Conservation (phyloP, 2,888 invertebrate species). For the Endotricha flammealis region DNA sequence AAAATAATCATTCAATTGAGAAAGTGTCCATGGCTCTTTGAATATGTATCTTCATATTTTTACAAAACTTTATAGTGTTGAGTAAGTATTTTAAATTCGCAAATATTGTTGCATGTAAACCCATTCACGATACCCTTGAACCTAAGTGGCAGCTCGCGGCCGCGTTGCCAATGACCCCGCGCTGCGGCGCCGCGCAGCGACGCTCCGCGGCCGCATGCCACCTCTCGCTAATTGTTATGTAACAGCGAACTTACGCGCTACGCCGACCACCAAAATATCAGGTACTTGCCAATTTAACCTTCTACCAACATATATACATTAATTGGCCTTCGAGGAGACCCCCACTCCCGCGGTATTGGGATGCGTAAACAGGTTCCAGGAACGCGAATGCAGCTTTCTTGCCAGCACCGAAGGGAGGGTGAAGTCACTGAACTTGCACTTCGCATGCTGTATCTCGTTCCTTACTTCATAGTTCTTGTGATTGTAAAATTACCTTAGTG, state of each 20-base stretch:
- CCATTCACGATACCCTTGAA: conserved; percentile 71
- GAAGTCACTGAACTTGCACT: conserved; percentile 72
- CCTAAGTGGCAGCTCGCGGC: conserved; percentile 78
- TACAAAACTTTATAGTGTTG: too few species aligned
- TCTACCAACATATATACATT: conserved; percentile 32
- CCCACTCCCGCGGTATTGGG: conserved; percentile 50
- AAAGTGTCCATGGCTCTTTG: too few species aligned
- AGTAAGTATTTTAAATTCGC: too few species aligned
- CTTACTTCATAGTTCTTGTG: conserved; percentile 68
- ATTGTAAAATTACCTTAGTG: conserved; percentile 61
- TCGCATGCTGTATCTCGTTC: conserved; percentile 62
- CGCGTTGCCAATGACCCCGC: conserved; percentile 80
- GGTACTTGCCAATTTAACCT: conserved; percentile 45
- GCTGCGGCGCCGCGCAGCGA: conserved; percentile 37
- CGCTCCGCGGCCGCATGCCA: conserved; percentile 33
- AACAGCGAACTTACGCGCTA: conserved; percentile 57
- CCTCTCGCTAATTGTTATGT: conserved; percentile 71
- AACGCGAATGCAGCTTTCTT: conserved; percentile 65
- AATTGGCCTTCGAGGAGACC: conserved; percentile 48
- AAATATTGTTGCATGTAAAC: conserved; percentile 53
- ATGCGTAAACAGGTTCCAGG: conserved; percentile 68
- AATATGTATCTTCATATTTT: too few species aligned
- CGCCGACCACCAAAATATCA: conserved; percentile 46
- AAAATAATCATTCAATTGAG: too few species aligned
- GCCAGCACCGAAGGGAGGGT: conserved; percentile 66